These are phyloP conservation scores for Sphyrna mokarran DNA, from an alignment of 2,113 vertebrate genomes.

Conservation along the genomic window DNA sequence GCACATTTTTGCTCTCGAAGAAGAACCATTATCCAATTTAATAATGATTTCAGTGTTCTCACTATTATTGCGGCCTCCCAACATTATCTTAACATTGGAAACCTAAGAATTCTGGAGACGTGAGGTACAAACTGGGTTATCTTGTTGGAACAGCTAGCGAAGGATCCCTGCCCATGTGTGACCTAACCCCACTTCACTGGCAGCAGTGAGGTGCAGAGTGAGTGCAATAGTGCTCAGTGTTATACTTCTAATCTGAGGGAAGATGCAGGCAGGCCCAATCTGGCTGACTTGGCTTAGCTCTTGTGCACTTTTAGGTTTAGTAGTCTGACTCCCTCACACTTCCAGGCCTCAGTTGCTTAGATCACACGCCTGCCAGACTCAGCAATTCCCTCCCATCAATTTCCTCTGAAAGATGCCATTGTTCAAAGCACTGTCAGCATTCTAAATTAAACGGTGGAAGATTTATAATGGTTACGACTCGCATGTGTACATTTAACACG, in stretches of 20 bases:
- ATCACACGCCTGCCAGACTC: neutral
- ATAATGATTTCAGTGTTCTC: neutral
- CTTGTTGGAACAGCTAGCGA: neutral
- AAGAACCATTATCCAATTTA: neutral
- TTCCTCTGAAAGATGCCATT: neutral
- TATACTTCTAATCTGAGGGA: neutral
- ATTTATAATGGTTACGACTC: neutral
- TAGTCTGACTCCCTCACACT: neutral
- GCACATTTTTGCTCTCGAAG: neutral
- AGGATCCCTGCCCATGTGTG: neutral
- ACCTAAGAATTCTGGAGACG: neutral
- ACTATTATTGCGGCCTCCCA: neutral
- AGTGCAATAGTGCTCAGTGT: neutral
- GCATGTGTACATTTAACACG: neutral
- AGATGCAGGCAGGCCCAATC: neutral
- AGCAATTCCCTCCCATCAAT: neutral
- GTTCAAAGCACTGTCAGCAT: neutral
- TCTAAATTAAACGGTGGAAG: neutral
- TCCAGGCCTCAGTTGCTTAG: neutral
- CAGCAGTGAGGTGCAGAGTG: neutral
- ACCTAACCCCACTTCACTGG: neutral
- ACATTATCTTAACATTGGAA: neutral
- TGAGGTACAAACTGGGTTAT: neutral
- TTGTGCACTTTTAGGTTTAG: neutral
- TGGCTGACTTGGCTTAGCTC: neutral